A percentile compares a stretch with the other conserved stretches of the same genome.
These are phyloP conservation scores for Lasioglossum malachurum DNA, from an alignment of 2,888 invertebrate species.

Conservation along the genomic window DNA sequence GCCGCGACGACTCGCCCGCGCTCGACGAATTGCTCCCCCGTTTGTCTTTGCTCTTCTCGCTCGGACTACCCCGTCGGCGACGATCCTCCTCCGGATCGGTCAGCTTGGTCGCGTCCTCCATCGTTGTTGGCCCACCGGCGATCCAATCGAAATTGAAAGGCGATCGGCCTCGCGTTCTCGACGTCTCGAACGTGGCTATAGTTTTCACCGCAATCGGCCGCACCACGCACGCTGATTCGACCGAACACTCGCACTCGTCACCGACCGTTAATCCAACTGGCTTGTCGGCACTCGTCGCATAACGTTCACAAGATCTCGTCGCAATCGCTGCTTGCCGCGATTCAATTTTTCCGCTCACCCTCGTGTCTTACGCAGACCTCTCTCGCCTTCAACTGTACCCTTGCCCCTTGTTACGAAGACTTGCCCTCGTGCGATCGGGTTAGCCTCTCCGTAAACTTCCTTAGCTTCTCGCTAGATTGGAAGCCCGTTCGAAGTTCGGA, in stretches of 20 bases:
- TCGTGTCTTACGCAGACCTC: background rate
- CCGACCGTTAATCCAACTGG: background rate
- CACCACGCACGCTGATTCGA: background rate
- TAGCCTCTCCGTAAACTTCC: background rate
- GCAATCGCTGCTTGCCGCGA: background rate
- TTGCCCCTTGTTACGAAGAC: no score
- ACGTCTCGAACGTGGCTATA: background rate
- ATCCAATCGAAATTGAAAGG: conserved; percentile 1
- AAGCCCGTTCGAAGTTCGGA: background rate
- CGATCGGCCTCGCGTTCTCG: background rate
- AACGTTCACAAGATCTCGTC: background rate
- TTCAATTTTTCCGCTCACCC: background rate
- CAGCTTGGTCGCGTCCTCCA: conserved; percentile 78
- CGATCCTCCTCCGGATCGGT: conserved; percentile 65
- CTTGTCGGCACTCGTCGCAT: conserved; percentile 3
- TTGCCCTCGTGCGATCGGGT: background rate
- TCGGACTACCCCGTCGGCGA: conserved; percentile 16
- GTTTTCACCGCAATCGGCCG: background rate
- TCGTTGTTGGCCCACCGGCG: conserved; percentile 33
- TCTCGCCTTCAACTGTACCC: background rate
- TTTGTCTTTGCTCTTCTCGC: conserved; percentile 28
- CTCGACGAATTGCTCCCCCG: background rate
- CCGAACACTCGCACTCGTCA: background rate
- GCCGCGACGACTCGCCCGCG: conserved; percentile 16
- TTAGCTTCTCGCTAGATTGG: background rate